Evolutionary conservation across 2,888 invertebrate species (phyloP).

Genomic region (Sminthurinus aureus): DNA sequence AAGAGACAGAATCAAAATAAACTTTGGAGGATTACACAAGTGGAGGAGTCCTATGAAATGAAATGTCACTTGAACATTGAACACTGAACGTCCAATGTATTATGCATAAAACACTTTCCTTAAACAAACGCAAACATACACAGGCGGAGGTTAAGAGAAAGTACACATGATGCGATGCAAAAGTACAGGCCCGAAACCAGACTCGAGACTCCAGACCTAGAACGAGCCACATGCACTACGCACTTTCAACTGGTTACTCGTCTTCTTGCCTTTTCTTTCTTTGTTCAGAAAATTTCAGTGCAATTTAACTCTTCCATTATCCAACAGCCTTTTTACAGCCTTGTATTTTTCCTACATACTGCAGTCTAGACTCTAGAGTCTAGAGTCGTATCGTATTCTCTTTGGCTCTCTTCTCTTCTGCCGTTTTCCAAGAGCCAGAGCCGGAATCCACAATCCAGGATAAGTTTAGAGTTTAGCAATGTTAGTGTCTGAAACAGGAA

Average conservation of each 20-base stretch:
- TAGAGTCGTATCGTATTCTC: neutral
- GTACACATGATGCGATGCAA: too few species aligned
- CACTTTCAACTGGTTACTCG: too few species aligned
- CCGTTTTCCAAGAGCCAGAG: too few species aligned
- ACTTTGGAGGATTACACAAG: neutral
- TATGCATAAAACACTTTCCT: neutral
- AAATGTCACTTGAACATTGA: neutral
- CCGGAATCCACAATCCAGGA: too few species aligned
- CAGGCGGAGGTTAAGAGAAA: neutral
- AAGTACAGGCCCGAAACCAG: too few species aligned
- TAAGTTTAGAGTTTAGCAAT: too few species aligned
- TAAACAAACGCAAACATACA: neutral
- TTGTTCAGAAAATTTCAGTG: neutral
- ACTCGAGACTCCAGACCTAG: too few species aligned
- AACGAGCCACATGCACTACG: too few species aligned
- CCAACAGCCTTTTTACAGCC: neutral
- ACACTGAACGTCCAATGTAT: neutral
- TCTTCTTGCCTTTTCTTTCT: neutral
- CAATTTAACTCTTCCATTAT: neutral
- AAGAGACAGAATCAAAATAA: neutral
- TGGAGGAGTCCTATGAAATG: neutral
- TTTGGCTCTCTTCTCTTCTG: neutral
- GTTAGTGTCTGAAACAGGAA: too few species aligned
- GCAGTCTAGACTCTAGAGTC: too few species aligned
- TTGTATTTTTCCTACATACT: neutral